Conservation (phyloP, 64 coral and sea anemone genomes). For the Porites lutea region DNA sequence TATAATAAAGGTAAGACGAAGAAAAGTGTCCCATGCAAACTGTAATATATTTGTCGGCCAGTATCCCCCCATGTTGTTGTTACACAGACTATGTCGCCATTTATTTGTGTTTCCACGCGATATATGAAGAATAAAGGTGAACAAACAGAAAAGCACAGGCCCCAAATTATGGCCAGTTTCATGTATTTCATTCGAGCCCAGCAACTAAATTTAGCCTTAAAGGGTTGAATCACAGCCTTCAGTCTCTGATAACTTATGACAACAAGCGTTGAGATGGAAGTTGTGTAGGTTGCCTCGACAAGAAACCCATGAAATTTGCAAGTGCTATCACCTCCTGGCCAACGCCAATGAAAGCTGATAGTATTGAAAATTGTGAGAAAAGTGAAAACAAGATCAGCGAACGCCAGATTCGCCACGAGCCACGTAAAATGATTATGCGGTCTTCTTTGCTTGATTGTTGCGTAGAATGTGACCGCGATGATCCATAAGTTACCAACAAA, state of each 20-base stretch:
- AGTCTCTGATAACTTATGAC: slow-evolving; percentile 15
- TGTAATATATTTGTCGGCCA: slow-evolving; percentile 39
- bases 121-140: slow-evolving; percentile 1
- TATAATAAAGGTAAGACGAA: slow-evolving; percentile 1
- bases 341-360: slow-evolving; percentile 18
- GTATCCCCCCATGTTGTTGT: slow-evolving; percentile 19
- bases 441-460: background rate
- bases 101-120: background rate
- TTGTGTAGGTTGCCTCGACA: slow-evolving; percentile 47
- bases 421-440: slow-evolving; percentile 23
- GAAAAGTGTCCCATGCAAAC: background rate
- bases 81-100: background rate
- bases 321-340: slow-evolving; percentile 45
- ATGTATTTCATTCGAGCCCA: background rate
- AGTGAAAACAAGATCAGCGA: slow-evolving; percentile 59
- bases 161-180: background rate
- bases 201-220: background rate
- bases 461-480: slow-evolving; percentile 13
- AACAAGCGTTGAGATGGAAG: slow-evolving; percentile 53
- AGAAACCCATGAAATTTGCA: slow-evolving; percentile 66
- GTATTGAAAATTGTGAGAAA: slow-evolving; percentile 35
- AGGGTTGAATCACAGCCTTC: slow-evolving; percentile 19
- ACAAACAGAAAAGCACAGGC: background rate
- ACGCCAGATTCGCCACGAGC: slow-evolving; percentile 51
- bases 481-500: slow-evolving; percentile 55